Base-by-base conservation (phyloP, 2,113 vertebrate genomes). In the Arizona elegans region DNA sequence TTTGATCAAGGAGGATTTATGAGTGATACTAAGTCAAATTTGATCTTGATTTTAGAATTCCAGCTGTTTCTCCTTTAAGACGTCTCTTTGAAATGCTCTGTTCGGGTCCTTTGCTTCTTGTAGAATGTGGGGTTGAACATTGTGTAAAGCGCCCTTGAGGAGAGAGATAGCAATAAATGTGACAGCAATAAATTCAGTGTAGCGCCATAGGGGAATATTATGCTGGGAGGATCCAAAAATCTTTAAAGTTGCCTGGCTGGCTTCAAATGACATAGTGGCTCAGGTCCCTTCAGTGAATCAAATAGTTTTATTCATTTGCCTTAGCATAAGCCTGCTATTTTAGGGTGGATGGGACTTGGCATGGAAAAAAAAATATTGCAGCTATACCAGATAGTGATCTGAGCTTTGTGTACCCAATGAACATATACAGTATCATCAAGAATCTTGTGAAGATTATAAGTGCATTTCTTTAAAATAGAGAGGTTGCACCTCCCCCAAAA, bases 371-470 rank as follows among this genome's bases (percentile, higher is more conserved):
- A 91, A 54, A 91, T 89, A 91, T 24, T 92, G 7, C 86, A 86
- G 87, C 12, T 38, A 81, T 13, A 95, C 54, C 94, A 97, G 96
- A 90, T 94, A 94, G 93, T 91, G 3, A 0, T 12, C 0, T 0
- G 24, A 8, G 56, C 70, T 96, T 88, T 92, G 56, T 13, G 52
- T 88, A 92, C 85, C 43, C 15, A 0, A 87, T 70, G 89, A 1
- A 15, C 86, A 94, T 19, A 94, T 95, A 8, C 58, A 59, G 21
- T 62, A 95, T 96, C 93, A 95, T 91, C 94, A 95, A 95, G 93
- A 95, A 26, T 89, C 96, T 96, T 0, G 0, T 38, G 94, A 93
- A 95, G 95, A 95, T 97, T 96, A 95, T 12, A 93, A 91, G 92
- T 19, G 90, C 0, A 0, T 89, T 91, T 94, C 93, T 96, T 96